Conservation (phyloP, 2,797 vertebrate genomes). For the Macrochelys suwanniensis region DNA sequence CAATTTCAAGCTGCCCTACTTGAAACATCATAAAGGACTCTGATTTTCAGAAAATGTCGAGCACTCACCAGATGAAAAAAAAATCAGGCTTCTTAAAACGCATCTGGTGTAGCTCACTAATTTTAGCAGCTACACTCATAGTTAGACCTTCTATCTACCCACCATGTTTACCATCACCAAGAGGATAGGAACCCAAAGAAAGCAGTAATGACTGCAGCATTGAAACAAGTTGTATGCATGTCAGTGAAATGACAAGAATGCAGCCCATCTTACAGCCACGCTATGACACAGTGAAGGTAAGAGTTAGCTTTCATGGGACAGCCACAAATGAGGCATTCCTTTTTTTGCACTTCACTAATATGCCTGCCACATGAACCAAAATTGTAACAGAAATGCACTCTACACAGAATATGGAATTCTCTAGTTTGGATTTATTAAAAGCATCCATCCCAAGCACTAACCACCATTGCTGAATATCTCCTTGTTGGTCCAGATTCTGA, state of each 20-base stretch:
- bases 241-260: no score
- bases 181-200: no score
- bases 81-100: neutral
- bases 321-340: rapidly evolving
- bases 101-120: neutral
- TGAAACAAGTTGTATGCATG: no score
- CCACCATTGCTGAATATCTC: no score
- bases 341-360: neutral
- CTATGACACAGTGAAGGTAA: neutral
- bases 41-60: neutral
- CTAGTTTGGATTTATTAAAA: no score
- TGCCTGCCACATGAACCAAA: neutral
- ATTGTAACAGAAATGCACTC: neutral
- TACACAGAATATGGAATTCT: no score
- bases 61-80: neutral
- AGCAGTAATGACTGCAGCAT: no score
- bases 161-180: neutral
- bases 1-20: neutral
- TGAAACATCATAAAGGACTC: neutral
- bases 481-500: no score
- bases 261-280: neutral
- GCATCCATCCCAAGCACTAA: no score
- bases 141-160: neutral
- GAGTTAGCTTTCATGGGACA: rapidly evolving
- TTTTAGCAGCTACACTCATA: neutral